Percentiles rank a stretch among this genome's conserved stretches.
Evolutionary conservation across 2,797 vertebrate genomes (phyloP).

Genomic region (Rhinichthys osculus): DNA sequence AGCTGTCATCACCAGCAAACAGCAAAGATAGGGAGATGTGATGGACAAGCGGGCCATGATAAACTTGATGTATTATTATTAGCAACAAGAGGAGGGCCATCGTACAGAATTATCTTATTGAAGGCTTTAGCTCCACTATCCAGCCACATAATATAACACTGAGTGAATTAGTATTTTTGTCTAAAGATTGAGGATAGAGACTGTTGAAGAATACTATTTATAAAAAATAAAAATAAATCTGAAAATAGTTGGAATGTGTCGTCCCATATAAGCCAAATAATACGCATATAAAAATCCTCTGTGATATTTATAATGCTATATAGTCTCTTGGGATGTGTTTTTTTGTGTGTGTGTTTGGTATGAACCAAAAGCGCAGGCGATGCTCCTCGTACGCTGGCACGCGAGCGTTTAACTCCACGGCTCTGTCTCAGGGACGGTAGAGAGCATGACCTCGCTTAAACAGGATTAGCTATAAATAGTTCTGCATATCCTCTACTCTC

Average conservation of each 20-base stretch:
- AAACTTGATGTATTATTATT: not conserved
- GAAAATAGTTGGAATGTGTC: not conserved
- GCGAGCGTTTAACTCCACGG: slow-evolving; percentile 65
- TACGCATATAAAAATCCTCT: not conserved
- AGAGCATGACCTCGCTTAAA: slow-evolving; percentile 81
- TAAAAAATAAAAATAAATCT: not conserved
- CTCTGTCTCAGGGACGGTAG: slow-evolving; percentile 71
- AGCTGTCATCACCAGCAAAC: slow-evolving; percentile 48
- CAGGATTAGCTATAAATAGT: slow-evolving; percentile 85
- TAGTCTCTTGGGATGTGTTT: not conserved
- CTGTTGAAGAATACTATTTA: not conserved
- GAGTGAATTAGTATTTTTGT: not conserved
- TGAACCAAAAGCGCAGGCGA: slow-evolving; percentile 19
- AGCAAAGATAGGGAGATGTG: not conserved
- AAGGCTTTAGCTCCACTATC: not conserved
- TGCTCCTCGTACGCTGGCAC: slow-evolving; percentile 47
- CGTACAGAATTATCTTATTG: slow-evolving; percentile 10
- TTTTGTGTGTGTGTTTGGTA: not conserved
- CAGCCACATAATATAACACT: not conserved
- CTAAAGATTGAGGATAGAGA: not conserved
- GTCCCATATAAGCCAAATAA: not conserved
- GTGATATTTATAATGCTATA: not conserved
- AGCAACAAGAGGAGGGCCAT: not conserved
- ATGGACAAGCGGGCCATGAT: not conserved
- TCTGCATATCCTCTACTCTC: slow-evolving; percentile 72